Conservation (phyloP, 1,140 invertebrate genomes). For the Drosophila burlai region DNA sequence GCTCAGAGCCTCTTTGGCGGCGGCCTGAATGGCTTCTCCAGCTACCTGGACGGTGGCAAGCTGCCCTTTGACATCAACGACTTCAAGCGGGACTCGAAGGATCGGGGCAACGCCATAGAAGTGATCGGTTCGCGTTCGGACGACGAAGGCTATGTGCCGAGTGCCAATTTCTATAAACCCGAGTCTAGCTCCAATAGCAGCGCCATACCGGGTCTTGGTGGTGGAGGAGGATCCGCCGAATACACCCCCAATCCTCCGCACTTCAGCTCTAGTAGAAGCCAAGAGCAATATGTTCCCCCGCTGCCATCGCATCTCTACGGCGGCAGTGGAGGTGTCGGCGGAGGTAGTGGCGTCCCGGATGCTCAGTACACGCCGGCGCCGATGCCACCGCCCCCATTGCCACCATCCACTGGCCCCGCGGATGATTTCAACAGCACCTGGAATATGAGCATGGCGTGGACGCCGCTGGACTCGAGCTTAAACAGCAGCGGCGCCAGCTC, state of each 20-base stretch:
- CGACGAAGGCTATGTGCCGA: conserved; percentile 74
- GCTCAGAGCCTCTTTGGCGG: conserved; percentile 70
- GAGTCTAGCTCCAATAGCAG: conserved; percentile 47
- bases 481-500: conserved; percentile 69
- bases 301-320: conserved; percentile 62
- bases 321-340: conserved; percentile 14
- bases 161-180: conserved; percentile 71
- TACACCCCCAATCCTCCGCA: conserved; percentile 58
- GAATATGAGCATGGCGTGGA: conserved; percentile 84
- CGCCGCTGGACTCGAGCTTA: conserved; percentile 66
- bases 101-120: conserved; percentile 85
- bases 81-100: conserved; percentile 75
- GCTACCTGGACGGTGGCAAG: conserved; percentile 78
- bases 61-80: conserved; percentile 85
- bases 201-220: conserved; percentile 64
- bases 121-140: conserved; percentile 86
- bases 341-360: conserved; percentile 9
- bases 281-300: conserved; percentile 68
- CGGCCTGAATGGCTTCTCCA: conserved; percentile 74
- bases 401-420: conserved; percentile 73
- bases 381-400: conserved; percentile 87
- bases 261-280: conserved; percentile 30
- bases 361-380: conserved; percentile 80
- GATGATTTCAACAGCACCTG: conserved; percentile 77
- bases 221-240: conserved; percentile 36